Conservation (phyloP, 2,888 invertebrate genomes). For the Odontothrips loti region DNA sequence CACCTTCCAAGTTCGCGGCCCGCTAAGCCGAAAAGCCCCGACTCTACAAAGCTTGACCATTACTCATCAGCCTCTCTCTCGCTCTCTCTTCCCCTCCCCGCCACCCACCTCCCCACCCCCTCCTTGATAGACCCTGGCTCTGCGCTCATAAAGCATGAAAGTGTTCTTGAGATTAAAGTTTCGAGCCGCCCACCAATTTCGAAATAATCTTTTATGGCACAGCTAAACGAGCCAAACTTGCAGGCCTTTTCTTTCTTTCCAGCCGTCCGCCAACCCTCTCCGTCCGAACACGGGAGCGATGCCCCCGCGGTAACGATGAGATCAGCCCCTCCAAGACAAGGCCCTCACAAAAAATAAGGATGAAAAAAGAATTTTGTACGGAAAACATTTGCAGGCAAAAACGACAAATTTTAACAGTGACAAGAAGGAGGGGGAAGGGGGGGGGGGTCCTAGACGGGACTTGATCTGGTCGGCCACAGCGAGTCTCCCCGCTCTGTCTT, state of each 20-base stretch:
- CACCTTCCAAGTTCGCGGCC: no score
- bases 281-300: background rate
- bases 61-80: background rate
- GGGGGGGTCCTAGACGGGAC: no score
- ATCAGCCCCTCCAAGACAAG: no score
- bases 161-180: constrained; percentile 16
- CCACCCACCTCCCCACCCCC: background rate
- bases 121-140: background rate
- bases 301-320: background rate
- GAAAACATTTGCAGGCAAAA: no score
- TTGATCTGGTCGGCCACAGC: no score
- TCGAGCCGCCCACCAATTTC: background rate
- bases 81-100: background rate
- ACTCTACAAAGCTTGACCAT: background rate
- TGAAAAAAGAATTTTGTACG: no score
- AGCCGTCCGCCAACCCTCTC: background rate
- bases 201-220: background rate
- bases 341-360: no score
- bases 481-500: no score
- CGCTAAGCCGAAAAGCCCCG: no score
- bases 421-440: no score
- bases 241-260: background rate
- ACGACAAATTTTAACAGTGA: no score
- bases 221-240: background rate
- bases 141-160: background rate